phyloP scores from a whole-genome alignment of 1,140 invertebrate species.

The Muscidifurax raptorellus region DNA sequence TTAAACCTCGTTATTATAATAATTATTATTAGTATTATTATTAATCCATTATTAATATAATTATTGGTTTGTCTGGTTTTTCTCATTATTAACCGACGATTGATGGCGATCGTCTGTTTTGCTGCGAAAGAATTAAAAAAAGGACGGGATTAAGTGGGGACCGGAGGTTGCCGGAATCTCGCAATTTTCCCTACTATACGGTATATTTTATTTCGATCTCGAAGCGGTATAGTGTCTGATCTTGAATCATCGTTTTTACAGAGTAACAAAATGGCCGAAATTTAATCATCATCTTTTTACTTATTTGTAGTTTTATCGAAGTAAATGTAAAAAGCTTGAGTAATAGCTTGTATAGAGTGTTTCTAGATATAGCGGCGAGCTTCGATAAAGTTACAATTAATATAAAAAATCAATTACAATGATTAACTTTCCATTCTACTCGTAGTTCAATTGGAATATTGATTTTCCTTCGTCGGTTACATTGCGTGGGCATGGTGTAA shows the following conservation, averaged over 20 bases:
- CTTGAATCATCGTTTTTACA: background rate
- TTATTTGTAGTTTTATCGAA: constrained; percentile 28
- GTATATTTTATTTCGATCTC: constrained; percentile 21
- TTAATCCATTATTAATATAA: background rate
- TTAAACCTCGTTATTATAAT: constrained; percentile 26
- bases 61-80: constrained; percentile 24
- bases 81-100: constrained; percentile 17
- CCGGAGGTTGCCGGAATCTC: constrained; percentile 28
- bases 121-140: constrained; percentile 39
- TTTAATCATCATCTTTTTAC: constrained; percentile 3
- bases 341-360: background rate
- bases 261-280: constrained; percentile 14
- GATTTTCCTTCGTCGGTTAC: background rate
- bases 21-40: constrained; percentile 27
- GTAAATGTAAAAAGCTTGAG: background rate
- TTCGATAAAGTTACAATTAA: constrained; percentile 32
- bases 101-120: background rate
- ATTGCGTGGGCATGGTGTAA: constrained; percentile 19
- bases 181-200: constrained; percentile 9
- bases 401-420: constrained; percentile 7
- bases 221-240: background rate
- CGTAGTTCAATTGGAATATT: background rate
- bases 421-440: constrained; percentile 22
- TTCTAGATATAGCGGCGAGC: background rate
- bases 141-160: constrained; percentile 36